phyloP scores from a whole-genome alignment of 1,140 invertebrate genomes.

The Dreissena rostriformis region DNA sequence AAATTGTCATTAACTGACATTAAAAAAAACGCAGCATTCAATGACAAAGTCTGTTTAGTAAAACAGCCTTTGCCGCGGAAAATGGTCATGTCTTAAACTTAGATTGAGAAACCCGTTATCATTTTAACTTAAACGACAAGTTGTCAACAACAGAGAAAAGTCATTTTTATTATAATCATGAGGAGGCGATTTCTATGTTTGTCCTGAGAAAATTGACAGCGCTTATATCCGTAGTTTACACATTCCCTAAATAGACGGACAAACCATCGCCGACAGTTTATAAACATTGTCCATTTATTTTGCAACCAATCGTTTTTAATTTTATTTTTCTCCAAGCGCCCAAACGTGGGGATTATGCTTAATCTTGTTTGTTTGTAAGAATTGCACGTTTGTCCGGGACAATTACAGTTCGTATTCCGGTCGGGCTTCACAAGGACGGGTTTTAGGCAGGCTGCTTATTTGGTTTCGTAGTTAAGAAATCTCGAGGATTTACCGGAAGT shows the following conservation, averaged over 20 bases:
- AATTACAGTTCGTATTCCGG: slow-evolving; percentile 8
- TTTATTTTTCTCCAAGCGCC: slow-evolving; percentile 46
- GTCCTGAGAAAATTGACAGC: slow-evolving; percentile 12
- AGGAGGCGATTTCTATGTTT: slow-evolving; percentile 10
- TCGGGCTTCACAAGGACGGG: too few species aligned
- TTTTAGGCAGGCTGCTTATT: too few species aligned
- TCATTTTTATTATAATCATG: too few species aligned
- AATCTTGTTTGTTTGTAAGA: slow-evolving; percentile 51
- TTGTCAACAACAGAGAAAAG: too few species aligned
- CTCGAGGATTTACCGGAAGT: slow-evolving; percentile 46
- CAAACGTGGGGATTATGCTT: slow-evolving; percentile 34
- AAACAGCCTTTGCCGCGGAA: too few species aligned
- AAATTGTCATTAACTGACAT: too few species aligned
- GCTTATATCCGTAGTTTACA: slow-evolving; percentile 38
- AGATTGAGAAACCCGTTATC: too few species aligned
- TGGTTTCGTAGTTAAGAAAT: background rate
- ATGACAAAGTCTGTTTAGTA: too few species aligned
- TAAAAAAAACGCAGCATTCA: too few species aligned
- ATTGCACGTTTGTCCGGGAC: slow-evolving; percentile 43
- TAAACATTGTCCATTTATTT: slow-evolving; percentile 48
- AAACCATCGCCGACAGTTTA: slow-evolving; percentile 28
- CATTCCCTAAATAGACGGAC: slow-evolving; percentile 26
- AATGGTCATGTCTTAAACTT: too few species aligned
- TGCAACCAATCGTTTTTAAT: slow-evolving; percentile 48
- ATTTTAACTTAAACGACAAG: too few species aligned